Evolutionary conservation across 1,140 invertebrate species (phyloP), one percentile per base, ranked within the genome.

Genomic region (Papilio machaon): DNA sequence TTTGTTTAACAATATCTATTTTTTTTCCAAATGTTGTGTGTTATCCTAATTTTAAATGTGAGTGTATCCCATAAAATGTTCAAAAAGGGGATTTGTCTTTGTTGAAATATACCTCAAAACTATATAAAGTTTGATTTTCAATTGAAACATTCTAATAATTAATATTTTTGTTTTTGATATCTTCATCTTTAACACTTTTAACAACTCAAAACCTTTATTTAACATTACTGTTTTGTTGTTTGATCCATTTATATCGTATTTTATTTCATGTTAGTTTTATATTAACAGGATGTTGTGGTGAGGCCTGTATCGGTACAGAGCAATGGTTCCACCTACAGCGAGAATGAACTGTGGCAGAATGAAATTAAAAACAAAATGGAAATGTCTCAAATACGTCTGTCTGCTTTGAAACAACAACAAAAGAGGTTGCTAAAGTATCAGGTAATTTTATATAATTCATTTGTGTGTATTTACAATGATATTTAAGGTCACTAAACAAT

Each of bases 361-460:
- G 95, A 95, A 85, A 91, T 95, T 70, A 95, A 95, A 86, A 93
- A 91, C 75, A 95, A 95, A 89, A 94, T 95, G 91, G 95, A 95
- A 83, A 81, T 94, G 79, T 95, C 95, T 4, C 92, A 95, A 85
- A 91, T 93, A 81, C 89, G 93, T 17, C 83, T 95, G 70, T 85
- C 89, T 30, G 91, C 95, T 17, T 85, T 95, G 11, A 95, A 95
- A 82, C 92, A 95, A 80, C 95, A 95, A 81, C 94, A 95, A 81
- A 94, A 95, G 80, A 86, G 93, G 74, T 86, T 95, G 7, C 83
- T 95, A 0, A 95, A 95, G 82, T 95, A 94, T 85, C 94, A 95
- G 90, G 95, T 94, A 74, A 47, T 46, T 74, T 74, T 46, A 0
- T 19, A n/a, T 73, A 7, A 30, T 19, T 58, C 4, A n/a, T 19